Conservation (phyloP, 2,113 vertebrate species). For the Thunnus maccoyii region DNA sequence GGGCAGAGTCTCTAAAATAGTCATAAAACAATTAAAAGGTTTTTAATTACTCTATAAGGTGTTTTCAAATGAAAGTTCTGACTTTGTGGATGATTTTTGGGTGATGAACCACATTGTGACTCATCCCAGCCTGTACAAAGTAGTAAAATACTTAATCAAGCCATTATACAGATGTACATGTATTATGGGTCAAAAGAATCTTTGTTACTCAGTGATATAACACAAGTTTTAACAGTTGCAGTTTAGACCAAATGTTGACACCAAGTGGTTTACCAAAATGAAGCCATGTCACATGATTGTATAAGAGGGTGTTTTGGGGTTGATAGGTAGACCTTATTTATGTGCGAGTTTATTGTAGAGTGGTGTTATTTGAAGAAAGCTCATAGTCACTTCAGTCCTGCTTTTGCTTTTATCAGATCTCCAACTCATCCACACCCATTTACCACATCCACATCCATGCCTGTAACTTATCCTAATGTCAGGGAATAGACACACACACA, state of each 20-base stretch:
- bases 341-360: background rate
- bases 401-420: constrained; percentile 5
- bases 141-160: background rate
- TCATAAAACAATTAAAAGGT: constrained; percentile 37
- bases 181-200: no score
- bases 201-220: no score
- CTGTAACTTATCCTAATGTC: constrained; percentile 31
- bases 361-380: background rate
- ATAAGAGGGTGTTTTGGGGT: background rate
- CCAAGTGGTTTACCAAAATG: no score
- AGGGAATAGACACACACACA: constrained; percentile 4
- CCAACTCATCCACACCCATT: background rate
- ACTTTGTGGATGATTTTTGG: background rate
- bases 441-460: constrained; percentile 24
- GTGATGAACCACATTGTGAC: background rate
- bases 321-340: no score
- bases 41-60: constrained; percentile 10
- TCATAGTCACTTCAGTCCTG: background rate
- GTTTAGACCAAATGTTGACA: no score
- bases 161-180: no score
- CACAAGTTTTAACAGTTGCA: no score
- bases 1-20: constrained; percentile 35
- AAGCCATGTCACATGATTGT: background rate
- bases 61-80: constrained; percentile 14
- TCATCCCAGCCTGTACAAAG: background rate